Percentiles rank a stretch among this genome's conserved stretches.
Evolutionary conservation across 2,888 invertebrate species (phyloP).

Genomic region (Lepidonotus clava): DNA sequence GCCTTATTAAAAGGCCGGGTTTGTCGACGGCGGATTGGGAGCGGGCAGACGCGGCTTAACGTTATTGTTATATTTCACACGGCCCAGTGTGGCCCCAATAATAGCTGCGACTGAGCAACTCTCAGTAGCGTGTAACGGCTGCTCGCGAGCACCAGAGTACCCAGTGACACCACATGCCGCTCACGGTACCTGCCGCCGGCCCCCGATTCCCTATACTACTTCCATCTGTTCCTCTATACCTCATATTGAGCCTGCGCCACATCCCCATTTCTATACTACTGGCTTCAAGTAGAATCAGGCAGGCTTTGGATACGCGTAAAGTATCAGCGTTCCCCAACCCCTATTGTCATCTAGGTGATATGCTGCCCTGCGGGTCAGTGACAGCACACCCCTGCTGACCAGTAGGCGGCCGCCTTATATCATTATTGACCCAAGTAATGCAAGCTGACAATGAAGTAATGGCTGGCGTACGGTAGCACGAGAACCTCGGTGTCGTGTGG

Average conservation of each 20-base stretch:
- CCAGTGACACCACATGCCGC: neutral
- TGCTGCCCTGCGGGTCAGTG: neutral
- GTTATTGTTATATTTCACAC: conserved; percentile 24
- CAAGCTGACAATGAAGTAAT: conserved; percentile 22
- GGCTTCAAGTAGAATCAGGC: neutral
- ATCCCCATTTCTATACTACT: neutral
- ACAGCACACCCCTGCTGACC: neutral
- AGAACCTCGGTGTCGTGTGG: too few species aligned
- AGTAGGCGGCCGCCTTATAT: neutral
- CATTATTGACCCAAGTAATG: conserved; percentile 23
- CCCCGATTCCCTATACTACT: conserved; percentile 21
- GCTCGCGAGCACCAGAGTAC: neutral
- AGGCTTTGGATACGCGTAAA: neutral
- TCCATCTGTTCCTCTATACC: neutral
- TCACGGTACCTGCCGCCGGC: conserved; percentile 1
- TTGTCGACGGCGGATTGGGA: neutral
- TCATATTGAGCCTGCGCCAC: neutral
- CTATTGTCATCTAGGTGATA: neutral
- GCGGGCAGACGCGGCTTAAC: neutral
- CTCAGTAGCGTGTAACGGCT: too few species aligned
- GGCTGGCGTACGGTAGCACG: neutral
- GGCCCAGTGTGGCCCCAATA: neutral
- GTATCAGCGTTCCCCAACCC: neutral
- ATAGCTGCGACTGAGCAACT: neutral
- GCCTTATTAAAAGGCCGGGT: neutral